These are phyloP conservation scores for Dromius quadrimaculatus DNA, from an alignment of 2,888 invertebrate species.

Conservation along the genomic window DNA sequence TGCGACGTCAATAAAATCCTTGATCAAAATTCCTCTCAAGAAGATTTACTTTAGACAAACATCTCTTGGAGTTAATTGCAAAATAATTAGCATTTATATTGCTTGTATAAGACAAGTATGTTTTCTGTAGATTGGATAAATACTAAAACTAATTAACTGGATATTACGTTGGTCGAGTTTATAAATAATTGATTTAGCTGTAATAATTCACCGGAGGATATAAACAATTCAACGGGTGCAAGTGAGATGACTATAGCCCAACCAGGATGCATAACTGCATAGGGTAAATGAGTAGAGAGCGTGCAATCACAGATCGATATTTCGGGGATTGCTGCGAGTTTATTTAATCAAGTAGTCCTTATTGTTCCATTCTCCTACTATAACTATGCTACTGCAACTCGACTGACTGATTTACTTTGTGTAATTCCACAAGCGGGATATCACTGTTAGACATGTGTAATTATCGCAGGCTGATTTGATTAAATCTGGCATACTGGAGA, in stretches of 20 bases:
- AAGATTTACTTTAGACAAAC: slow-evolving; percentile 49
- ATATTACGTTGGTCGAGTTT: slow-evolving; percentile 48
- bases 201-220: slow-evolving; percentile 46
- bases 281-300: not conserved
- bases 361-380: not conserved
- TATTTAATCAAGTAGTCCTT: slow-evolving; percentile 34
- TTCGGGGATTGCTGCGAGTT: slow-evolving; percentile 18
- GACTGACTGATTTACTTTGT: slow-evolving; percentile 27
- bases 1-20: slow-evolving; percentile 46
- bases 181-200: slow-evolving; percentile 51
- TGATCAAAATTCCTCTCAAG: slow-evolving; percentile 49
- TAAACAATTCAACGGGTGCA: slow-evolving; percentile 47
- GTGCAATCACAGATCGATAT: slow-evolving; percentile 8
- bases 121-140: slow-evolving; percentile 49
- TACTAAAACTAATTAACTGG: slow-evolving; percentile 52
- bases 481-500: slow-evolving; percentile 11
- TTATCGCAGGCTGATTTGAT: slow-evolving; percentile 1
- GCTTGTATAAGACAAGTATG: slow-evolving; percentile 48
- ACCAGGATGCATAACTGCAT: slow-evolving; percentile 4
- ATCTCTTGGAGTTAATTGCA: slow-evolving; percentile 49
- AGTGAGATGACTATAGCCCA: slow-evolving; percentile 3
- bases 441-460: slow-evolving; percentile 12
- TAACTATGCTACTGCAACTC: slow-evolving; percentile 8
- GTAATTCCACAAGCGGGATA: slow-evolving; percentile 25
- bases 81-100: slow-evolving; percentile 53